A percentile compares a stretch with the other conserved stretches of the same genome.
Evolutionary conservation across 92 coral and sea anemone species (phyloP).

Genomic region (Anthopleura xanthogrammica): DNA sequence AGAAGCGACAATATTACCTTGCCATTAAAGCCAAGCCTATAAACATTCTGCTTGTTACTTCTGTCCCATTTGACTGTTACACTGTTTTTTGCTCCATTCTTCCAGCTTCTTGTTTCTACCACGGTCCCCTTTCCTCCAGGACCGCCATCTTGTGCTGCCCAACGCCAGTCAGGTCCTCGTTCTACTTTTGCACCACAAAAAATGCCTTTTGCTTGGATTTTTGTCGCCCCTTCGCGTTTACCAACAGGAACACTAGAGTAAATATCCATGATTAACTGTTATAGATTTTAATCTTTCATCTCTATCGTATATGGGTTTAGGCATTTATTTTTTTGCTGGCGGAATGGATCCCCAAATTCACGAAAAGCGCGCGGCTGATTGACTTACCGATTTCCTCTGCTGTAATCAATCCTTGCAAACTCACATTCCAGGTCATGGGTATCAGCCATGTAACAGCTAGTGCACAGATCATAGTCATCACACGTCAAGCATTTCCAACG

Average conservation of each 20-base stretch:
- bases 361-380: too few relatives aligned
- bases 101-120: constrained; percentile 38
- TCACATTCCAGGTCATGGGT: constrained; percentile 27
- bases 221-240: constrained; percentile 49
- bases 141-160: constrained; percentile 59
- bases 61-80: constrained; percentile 55
- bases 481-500: constrained; percentile 52
- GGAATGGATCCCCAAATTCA: too few relatives aligned
- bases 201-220: constrained; percentile 52
- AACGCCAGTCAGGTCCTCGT: constrained; percentile 66
- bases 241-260: constrained; percentile 50
- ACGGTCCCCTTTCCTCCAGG: constrained; percentile 52
- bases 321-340: too few relatives aligned
- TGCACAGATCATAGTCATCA: constrained; percentile 43
- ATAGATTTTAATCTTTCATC: too few relatives aligned
- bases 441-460: constrained; percentile 50
- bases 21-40: constrained; percentile 62
- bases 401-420: constrained; percentile 34
- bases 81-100: constrained; percentile 30
- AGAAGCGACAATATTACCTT: constrained; percentile 26
- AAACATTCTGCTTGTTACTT: constrained; percentile 33
- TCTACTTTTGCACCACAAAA: constrained; percentile 61
- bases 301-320: too few relatives aligned
- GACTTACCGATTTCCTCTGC: neutral
- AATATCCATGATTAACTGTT: too few relatives aligned